Conservation (phyloP, 2,113 vertebrate species). For the Acrocephalus arundinaceus region DNA sequence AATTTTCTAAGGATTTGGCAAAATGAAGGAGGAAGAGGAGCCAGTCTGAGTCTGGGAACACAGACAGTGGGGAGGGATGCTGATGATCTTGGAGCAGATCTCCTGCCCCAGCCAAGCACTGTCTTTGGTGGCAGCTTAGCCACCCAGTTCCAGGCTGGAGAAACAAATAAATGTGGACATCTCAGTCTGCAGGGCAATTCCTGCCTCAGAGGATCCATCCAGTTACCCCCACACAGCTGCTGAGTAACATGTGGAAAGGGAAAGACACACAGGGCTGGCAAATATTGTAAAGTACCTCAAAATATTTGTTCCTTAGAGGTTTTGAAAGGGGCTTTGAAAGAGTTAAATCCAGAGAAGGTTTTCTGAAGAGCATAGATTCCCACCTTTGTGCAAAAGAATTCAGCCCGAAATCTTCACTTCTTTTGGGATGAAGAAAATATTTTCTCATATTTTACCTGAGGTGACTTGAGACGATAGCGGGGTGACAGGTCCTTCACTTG, state of each 20-base stretch:
- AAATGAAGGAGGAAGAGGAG: not conserved
- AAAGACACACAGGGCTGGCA: not conserved
- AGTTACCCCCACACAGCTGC: not conserved
- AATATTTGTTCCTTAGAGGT: not conserved
- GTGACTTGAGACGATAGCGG: too few relatives aligned
- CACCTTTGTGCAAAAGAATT: not conserved
- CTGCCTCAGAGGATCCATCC: not conserved
- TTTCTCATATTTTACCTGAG: not conserved
- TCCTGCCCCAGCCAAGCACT: not conserved
- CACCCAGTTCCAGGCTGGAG: rapidly evolving
- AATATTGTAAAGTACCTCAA: not conserved
- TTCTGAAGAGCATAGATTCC: not conserved
- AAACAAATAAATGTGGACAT: not conserved
- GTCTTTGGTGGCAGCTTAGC: not conserved
- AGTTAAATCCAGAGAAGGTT: not conserved
- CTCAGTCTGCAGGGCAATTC: not conserved
- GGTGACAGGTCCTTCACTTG: too few relatives aligned
- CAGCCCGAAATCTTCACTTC: not conserved
- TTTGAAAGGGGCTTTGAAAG: not conserved
- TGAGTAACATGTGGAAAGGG: not conserved
- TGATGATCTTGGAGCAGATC: not conserved
- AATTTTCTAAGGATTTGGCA: not conserved
- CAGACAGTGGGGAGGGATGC: not conserved
- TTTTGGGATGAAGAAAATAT: not conserved
- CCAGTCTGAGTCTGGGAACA: not conserved